phyloP scores from a whole-genome alignment of 2,113 vertebrate species.

The Lynx canadensis region DNA sequence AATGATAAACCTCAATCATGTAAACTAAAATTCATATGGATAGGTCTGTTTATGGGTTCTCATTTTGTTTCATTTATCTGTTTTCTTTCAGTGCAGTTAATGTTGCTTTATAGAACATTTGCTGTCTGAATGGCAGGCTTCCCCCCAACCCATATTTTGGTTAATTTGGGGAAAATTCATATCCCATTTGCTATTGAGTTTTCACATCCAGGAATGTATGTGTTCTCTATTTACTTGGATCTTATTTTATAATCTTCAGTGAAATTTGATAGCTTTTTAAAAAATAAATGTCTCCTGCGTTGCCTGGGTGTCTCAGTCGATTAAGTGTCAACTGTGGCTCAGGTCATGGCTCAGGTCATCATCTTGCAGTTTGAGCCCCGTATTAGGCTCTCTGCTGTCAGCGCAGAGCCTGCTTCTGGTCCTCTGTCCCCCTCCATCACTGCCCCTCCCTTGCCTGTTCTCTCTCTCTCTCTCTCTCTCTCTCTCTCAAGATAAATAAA shows the following conservation, averaged over 20 bases:
- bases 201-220: background rate
- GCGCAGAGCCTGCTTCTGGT: no score
- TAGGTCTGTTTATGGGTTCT: background rate
- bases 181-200: background rate
- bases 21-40: background rate
- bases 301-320: no score
- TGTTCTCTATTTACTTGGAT: slow-evolving; percentile 27
- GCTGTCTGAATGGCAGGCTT: background rate
- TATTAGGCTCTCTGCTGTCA: no score
- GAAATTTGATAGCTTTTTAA: slow-evolving; percentile 19
- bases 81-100: slow-evolving; percentile 36
- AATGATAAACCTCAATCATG: background rate
- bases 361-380: no score
- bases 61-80: background rate
- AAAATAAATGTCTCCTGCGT: background rate
- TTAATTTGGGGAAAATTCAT: slow-evolving; percentile 2
- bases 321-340: no score
- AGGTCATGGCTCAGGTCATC: no score
- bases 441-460: no score
- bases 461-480: no score
- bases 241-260: background rate
- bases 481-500: no score
- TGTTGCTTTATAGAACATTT: slow-evolving; percentile 38
- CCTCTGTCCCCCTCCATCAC: no score
- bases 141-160: background rate